Percentiles rank a stretch among this genome's conserved stretches.
Evolutionary conservation across 2,888 invertebrate species (phyloP).

Genomic region (Apodemia duryi): DNA sequence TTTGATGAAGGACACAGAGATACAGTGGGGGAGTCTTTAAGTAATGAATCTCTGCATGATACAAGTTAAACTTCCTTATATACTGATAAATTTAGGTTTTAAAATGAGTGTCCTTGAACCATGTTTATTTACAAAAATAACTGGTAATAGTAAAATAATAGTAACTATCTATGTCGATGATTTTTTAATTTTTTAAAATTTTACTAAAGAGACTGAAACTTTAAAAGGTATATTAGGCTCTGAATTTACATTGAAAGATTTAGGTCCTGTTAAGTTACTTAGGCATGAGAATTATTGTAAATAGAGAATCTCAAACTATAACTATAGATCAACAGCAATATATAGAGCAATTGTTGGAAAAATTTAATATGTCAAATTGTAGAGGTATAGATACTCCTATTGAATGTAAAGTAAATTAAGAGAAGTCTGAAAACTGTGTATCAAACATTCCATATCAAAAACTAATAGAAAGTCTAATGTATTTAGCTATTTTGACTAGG

Average conservation of each 20-base stretch:
- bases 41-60: no score
- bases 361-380: no score
- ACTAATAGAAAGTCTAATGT: no score
- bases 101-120: constrained; percentile 31
- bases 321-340: neutral
- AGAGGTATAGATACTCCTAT: no score
- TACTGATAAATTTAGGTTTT: constrained; percentile 21
- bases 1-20: no score
- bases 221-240: constrained; percentile 19
- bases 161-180: constrained; percentile 34
- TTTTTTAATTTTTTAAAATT: constrained; percentile 27
- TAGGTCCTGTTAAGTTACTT: neutral
- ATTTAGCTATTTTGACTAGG: no score
- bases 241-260: constrained; percentile 14
- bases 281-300: neutral
- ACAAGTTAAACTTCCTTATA: no score
- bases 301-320: neutral
- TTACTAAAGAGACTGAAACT: constrained; percentile 16
- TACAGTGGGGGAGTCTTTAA: no score
- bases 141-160: constrained; percentile 25
- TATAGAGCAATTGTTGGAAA: neutral
- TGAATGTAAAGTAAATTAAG: no score
- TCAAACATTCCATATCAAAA: no score
- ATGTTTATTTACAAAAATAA: constrained; percentile 33
- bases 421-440: no score